These are phyloP conservation scores for Drosophila fungiperda DNA, from an alignment of 2,888 invertebrate genomes.

Conservation along the genomic window DNA sequence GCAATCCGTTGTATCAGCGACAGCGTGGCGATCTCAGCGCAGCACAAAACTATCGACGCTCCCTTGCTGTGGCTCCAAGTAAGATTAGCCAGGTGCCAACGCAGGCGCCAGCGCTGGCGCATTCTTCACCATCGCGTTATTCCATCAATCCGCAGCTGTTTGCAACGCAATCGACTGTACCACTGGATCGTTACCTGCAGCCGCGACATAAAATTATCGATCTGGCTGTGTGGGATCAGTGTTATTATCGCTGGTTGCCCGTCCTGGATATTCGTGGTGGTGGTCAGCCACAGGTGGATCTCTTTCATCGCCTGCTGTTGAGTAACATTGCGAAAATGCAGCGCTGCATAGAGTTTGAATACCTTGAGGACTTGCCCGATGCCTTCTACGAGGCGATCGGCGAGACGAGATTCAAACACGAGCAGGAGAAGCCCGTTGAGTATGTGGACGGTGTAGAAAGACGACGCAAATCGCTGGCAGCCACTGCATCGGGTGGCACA, in stretches of 20 bases:
- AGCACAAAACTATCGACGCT: slow-evolving; percentile 79
- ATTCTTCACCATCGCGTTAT: slow-evolving; percentile 62
- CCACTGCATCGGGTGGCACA: not conserved
- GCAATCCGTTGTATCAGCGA: slow-evolving; percentile 91
- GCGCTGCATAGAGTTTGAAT: slow-evolving; percentile 83
- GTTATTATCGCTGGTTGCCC: slow-evolving; percentile 95
- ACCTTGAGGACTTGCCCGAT: slow-evolving; percentile 83
- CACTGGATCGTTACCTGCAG: slow-evolving; percentile 84
- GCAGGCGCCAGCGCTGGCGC: slow-evolving; percentile 1
- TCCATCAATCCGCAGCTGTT: slow-evolving; percentile 83
- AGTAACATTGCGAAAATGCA: slow-evolving; percentile 84
- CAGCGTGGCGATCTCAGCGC: slow-evolving; percentile 64
- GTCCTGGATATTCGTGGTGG: slow-evolving; percentile 88
- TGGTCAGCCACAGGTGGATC: slow-evolving; percentile 84
- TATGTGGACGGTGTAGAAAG: slow-evolving; percentile 82
- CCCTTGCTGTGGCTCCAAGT: slow-evolving; percentile 71
- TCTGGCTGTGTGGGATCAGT: slow-evolving; percentile 93
- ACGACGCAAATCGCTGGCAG: slow-evolving; percentile 61
- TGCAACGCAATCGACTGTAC: slow-evolving; percentile 82
- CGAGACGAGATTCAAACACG: slow-evolving; percentile 53
- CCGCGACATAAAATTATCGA: slow-evolving; percentile 87
- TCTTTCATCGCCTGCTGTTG: slow-evolving; percentile 83
- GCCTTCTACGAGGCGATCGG: slow-evolving; percentile 73
- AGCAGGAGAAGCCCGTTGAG: slow-evolving; percentile 61
- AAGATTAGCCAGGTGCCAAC: slow-evolving; percentile 61